Conservation (phyloP, 2,797 vertebrate genomes). For the Melopsittacus undulatus region DNA sequence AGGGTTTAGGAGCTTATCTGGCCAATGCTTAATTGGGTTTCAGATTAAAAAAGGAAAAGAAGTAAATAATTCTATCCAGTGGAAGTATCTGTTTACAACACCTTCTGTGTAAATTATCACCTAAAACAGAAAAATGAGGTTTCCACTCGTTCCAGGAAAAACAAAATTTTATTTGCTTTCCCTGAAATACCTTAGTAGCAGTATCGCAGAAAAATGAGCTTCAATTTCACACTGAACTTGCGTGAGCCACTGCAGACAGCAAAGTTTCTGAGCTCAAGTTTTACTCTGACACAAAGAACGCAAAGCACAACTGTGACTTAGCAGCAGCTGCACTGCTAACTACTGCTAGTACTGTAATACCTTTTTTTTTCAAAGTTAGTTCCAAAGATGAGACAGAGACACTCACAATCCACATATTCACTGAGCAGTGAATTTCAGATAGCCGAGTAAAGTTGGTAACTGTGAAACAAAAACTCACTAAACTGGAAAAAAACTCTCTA, state of each 20-base stretch:
- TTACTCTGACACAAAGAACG: background rate
- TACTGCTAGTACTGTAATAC: background rate
- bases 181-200: conserved; percentile 39
- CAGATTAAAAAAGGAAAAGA: conserved; percentile 9
- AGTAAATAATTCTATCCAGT: conserved; percentile 50
- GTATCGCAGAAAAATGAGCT: conserved; percentile 55
- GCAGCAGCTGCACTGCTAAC: background rate
- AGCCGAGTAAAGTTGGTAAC: background rate
- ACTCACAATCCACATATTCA: background rate
- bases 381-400: background rate
- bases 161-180: background rate
- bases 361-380: background rate
- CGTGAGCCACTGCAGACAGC: background rate
- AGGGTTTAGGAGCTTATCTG: conserved; percentile 10
- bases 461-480: background rate
- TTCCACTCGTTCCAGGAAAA: background rate
- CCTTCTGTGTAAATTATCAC: conserved; percentile 60
- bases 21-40: conserved; percentile 41
- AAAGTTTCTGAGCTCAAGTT: background rate
- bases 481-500: background rate
- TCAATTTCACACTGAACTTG: background rate
- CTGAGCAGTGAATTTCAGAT: background rate
- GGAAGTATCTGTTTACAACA: conserved; percentile 50
- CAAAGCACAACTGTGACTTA: background rate
- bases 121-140: conserved; percentile 57